Base-by-base conservation (phyloP, 2,113 vertebrate species). In the Thinocorus orbignyianus region DNA sequence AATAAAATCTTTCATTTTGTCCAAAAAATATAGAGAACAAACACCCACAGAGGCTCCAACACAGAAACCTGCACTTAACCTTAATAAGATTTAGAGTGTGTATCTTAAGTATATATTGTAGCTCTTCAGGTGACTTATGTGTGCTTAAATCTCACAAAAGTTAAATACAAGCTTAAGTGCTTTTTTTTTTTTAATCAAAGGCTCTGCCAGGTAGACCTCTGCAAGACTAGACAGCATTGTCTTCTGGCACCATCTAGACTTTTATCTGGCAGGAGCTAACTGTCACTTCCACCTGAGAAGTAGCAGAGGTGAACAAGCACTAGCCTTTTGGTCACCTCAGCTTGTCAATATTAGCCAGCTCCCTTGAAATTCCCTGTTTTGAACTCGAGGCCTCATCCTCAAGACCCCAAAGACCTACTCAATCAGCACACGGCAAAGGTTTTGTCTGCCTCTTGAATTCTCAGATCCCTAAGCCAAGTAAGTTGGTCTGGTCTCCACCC, bases 31-130 rank as follows among this genome's bases (percentile, higher is more conserved):
- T 14, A 10, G 85, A 66, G 57, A 95, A 74, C 17, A 66, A 62
- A 54, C 41, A 65, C 18, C 20, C 4, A 2, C 14, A 46, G 41
- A 82, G 46, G 66, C 33, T 90, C 54, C 64, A 93, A 28, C 33
- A 70, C 31, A 82, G 73, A 88, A 93, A 73, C 22, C 26, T 68
- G 77, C 65, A 46, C 88, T 92, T 95, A 94, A 92, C 49, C 26
- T 84, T 57, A 68, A 13, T 60, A 49, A 93, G 57, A 93, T 26
- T 91, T 83, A 72, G n/a, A 89, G 52, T 13, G 24, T 19, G 18
- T 31, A 71, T 74, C 80, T 80, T 35, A 84, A 91, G 69, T 33
- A 7, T 52, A 35, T 79, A 77, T 37, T 54, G 70, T 52, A 87
- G 72, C 77, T 82, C 77, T 91, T 81, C 54, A 86, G 65, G 73